phyloP scores from a whole-genome alignment of 1,140 invertebrate genomes.

The Ooceraea biroi region DNA sequence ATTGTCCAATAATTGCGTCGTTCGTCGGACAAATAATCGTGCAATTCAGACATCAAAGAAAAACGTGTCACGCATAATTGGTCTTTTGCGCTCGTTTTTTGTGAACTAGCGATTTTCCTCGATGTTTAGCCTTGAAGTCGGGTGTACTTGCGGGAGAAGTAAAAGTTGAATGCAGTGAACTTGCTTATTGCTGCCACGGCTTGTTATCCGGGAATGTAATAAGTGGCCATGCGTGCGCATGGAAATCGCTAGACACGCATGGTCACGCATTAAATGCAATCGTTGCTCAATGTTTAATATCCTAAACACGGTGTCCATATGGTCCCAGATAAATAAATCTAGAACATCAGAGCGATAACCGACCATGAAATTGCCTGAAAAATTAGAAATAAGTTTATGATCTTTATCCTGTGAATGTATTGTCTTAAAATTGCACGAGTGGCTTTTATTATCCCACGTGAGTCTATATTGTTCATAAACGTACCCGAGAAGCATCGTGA shows the following conservation, averaged over 20 bases:
- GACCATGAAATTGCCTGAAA: not conserved
- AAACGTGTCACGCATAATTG: constrained; percentile 5
- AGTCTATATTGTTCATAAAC: too few species aligned
- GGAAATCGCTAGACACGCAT: constrained; percentile 73
- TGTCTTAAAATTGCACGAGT: not conserved
- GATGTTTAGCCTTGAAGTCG: constrained; percentile 62
- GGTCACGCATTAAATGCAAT: constrained; percentile 71
- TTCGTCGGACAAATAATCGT: not conserved
- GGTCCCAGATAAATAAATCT: not conserved
- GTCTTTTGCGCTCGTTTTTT: not conserved
- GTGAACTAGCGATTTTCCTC: constrained; percentile 23
- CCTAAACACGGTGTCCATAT: constrained; percentile 28
- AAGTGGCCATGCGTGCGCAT: constrained; percentile 49
- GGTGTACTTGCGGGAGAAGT: constrained; percentile 48
- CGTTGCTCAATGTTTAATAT: constrained; percentile 77
- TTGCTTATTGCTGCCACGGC: constrained; percentile 65
- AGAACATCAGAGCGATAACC: not conserved
- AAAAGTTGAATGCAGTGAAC: constrained; percentile 75
- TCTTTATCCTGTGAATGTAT: not conserved
- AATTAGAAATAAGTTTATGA: not conserved
- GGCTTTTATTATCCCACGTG: too few species aligned
- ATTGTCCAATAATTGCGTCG: too few species aligned
- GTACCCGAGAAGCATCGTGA: too few species aligned
- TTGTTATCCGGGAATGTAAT: constrained; percentile 70
- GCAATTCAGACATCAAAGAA: not conserved